Evolutionary conservation across 2,113 vertebrate species (phyloP), one percentile per base, ranked within the genome.

Genomic region (Platichthys stellatus): DNA sequence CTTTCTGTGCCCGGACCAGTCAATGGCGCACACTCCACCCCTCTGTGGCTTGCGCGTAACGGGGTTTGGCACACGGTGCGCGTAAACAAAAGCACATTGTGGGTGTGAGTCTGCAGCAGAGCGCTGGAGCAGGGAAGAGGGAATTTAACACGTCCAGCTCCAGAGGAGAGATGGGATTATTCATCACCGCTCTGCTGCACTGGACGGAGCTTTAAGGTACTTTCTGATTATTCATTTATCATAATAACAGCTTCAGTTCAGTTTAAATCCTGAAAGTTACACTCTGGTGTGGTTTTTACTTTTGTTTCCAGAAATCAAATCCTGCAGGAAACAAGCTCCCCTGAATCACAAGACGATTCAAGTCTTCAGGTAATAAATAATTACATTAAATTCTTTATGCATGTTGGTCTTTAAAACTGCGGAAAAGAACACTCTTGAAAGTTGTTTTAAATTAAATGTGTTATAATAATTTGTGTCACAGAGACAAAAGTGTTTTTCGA

Each of bases 51-150:
- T 38, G 68, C 79, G 90, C 91, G 90, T 92, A 88, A 93, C 72
- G 47, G 76, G 63, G 69, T 63, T 83, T 86, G 83, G 88, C 90
- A 90, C 83, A 88, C 65, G 71, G 76, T 47, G 73, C 78, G 63
- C 87, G 83, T 92, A 93, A 94, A 94, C 93, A 94, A 93, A 94
- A 92, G 91, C 93, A 94, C 93, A 90, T 94, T 93, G 90, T 88
- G 54, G 43, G 74, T 78, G 83, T 38, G 64, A 64, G 79, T 86
- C 76, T 72, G 61, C 13, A 7, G 20, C 15, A 18, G 20, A 53
- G 68, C 53, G 82, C 53, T 31, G 28, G 28, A 31, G 28, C 28
- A 31, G 6, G 80, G 47, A 58, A 69, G 72, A 61, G 8, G 3
- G 72, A 47, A 14, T 66, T 63, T 0, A n/a, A 51, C 0, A 54